Percentiles rank a stretch among this genome's conserved stretches.
Evolutionary conservation across 2,888 invertebrate genomes (phyloP).

Genomic region (Stenichneumon culpator): DNA sequence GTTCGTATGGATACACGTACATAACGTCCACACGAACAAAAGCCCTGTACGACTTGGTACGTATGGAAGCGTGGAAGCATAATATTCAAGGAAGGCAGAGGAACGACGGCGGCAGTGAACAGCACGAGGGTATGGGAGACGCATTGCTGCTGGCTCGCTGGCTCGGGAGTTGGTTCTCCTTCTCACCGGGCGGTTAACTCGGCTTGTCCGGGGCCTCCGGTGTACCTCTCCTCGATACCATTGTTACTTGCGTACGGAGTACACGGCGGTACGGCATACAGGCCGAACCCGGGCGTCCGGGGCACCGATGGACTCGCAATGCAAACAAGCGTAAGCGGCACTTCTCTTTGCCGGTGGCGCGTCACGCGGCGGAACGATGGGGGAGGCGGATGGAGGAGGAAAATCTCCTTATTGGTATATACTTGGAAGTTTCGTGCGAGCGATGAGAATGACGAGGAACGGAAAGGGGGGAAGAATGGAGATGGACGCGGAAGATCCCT

Average conservation of each 20-base stretch:
- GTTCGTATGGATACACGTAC: background rate
- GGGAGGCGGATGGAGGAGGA: background rate
- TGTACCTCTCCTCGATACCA: conserved; percentile 51
- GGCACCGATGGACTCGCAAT: conserved; percentile 25
- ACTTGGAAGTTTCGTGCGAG: background rate
- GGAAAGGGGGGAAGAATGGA: background rate
- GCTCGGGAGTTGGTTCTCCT: conserved; percentile 4
- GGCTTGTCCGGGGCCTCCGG: conserved; percentile 51
- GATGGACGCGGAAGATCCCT: conserved; percentile 16
- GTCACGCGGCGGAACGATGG: conserved; percentile 4
- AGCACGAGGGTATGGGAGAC: conserved; percentile 51
- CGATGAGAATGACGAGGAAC: conserved; percentile 10
- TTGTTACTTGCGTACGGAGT: conserved; percentile 51
- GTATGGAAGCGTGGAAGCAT: conserved; percentile 44
- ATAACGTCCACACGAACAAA: conserved; percentile 26
- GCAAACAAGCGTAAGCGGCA: conserved; percentile 37
- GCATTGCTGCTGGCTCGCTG: conserved; percentile 43
- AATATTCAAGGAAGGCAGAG: conserved; percentile 51
- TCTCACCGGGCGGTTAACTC: conserved; percentile 48
- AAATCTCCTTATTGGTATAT: conserved; percentile 28
- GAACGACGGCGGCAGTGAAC: conserved; percentile 41
- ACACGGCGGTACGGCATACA: background rate
- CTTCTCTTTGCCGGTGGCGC: conserved; percentile 31
- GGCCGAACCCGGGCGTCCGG: conserved; percentile 40
- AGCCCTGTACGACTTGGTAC: conserved; percentile 45